Evolutionary conservation across 2,888 invertebrate species (phyloP).

Genomic region (Scaptomyza polygonia): DNA sequence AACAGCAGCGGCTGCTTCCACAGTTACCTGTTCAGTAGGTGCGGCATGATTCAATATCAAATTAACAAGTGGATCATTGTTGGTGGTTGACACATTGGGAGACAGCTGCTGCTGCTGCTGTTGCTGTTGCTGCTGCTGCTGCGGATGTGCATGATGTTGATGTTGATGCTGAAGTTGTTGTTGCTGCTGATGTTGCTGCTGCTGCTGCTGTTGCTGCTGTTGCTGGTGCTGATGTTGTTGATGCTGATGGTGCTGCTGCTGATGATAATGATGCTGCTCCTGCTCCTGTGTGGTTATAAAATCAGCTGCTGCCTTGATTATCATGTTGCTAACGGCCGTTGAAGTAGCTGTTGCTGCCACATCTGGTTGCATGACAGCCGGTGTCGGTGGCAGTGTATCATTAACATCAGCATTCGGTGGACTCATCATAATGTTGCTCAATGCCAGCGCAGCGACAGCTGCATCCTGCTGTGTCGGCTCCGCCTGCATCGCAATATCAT

Average conservation of each 20-base stretch:
- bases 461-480: constrained; percentile 82
- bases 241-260: constrained; percentile 75
- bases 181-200: constrained; percentile 82
- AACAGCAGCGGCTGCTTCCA: constrained; percentile 55
- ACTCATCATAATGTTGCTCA: constrained; percentile 84
- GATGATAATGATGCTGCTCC: constrained; percentile 85
- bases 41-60: constrained; percentile 77
- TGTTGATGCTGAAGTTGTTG: no score
- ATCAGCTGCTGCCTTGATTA: constrained; percentile 90
- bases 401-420: constrained; percentile 66
- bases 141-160: constrained; percentile 65
- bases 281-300: constrained; percentile 88
- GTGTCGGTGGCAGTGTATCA: constrained; percentile 68
- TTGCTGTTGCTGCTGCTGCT: constrained; percentile 81
- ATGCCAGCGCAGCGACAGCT: constrained; percentile 79
- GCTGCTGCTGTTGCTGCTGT: constrained; percentile 77
- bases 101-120: constrained; percentile 58
- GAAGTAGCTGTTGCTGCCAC: constrained; percentile 81
- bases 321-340: constrained; percentile 87
- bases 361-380: constrained; percentile 75
- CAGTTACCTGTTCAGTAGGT: constrained; percentile 66
- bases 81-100: constrained; percentile 41
- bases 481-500: constrained; percentile 81
- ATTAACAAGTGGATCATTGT: constrained; percentile 77
- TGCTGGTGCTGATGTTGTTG: constrained; percentile 71